These are phyloP conservation scores for Pavo muticus DNA, from an alignment of 2,113 vertebrate species.

Conservation along the genomic window DNA sequence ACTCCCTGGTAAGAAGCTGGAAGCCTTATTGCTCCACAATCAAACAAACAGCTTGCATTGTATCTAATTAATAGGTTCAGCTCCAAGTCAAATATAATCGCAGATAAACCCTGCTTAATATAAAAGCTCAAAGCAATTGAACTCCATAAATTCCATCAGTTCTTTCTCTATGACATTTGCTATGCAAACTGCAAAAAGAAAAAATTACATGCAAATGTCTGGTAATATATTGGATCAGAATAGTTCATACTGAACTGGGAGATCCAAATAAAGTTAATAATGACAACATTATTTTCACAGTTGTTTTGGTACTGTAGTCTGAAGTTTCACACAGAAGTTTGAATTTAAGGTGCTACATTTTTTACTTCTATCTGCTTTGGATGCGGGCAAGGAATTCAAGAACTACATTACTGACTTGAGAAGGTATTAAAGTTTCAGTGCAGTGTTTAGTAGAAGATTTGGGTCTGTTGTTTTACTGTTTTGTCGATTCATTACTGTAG, in stretches of 20 bases:
- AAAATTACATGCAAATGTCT: neutral
- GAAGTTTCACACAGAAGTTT: neutral
- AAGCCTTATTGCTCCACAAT: conserved; percentile 41
- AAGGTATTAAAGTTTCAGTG: neutral
- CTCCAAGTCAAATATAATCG: conserved; percentile 19
- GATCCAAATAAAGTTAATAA: neutral
- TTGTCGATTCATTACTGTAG: neutral
- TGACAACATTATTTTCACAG: neutral
- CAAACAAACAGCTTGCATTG: conserved; percentile 34
- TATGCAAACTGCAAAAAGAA: neutral
- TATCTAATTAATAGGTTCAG: conserved; percentile 44
- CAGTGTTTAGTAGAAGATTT: neutral
- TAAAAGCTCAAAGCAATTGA: conserved; percentile 30
- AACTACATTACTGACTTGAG: neutral
- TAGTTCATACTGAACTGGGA: neutral
- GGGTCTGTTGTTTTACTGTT: neutral
- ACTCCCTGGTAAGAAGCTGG: conserved; percentile 21
- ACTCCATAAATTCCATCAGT: neutral
- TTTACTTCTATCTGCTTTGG: neutral
- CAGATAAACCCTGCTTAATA: conserved; percentile 31
- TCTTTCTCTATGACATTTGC: neutral
- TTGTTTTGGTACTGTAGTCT: neutral
- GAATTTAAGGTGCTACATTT: neutral
- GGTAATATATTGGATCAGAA: neutral
- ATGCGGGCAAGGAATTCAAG: neutral